Evolutionary conservation across 2,888 invertebrate genomes (phyloP), one percentile per base, ranked within the genome.

Genomic region (Melieria omissa): DNA sequence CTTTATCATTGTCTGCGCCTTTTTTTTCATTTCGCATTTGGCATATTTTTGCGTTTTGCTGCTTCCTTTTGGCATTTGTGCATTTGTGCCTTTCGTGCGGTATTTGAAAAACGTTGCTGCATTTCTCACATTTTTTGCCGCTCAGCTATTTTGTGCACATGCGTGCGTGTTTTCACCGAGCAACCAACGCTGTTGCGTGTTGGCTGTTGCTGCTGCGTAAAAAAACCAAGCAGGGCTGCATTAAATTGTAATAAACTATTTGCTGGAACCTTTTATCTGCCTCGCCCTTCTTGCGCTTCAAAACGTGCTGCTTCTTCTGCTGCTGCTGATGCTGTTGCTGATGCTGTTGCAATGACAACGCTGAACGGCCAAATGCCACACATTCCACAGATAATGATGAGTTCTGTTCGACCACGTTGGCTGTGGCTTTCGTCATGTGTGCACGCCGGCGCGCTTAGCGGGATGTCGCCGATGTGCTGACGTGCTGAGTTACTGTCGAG

Each of bases 61-160:
- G 29, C 29, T 29, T 29, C 29, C 29, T 29, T n/a, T 49, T 12
- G 52, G 52, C 3, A 49, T 49, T 12, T 12, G 52, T n/a, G n/a
- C n/a, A 12, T 49, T 49, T 12, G n/a, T 49, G 52, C 52, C 52
- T 49, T 29, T 29, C n/a, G 49, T 71, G 77, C 79, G 81, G 81
- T 81, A 80, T 82, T 80, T 80, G 80, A 81, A 82, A 80, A 80
- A 76, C 81, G 79, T 82, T 82, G 81, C 80, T 73, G 80, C 76
- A 66, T 58, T 47, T 62, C 52, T 47, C 45, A 8, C 41, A 54
- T 16, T 49, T 69, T 62, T 61, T 61, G 10, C 7, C 44, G 44
- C 47, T 29, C 29, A 29, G 29, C 29, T 29, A 29, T 29, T 29
- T 29, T 29, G 29, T 29, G 29, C 29, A 3, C 29, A 29, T 29